Conservation (phyloP, 1,140 invertebrate genomes). For the Aphidius gifuensis region DNA sequence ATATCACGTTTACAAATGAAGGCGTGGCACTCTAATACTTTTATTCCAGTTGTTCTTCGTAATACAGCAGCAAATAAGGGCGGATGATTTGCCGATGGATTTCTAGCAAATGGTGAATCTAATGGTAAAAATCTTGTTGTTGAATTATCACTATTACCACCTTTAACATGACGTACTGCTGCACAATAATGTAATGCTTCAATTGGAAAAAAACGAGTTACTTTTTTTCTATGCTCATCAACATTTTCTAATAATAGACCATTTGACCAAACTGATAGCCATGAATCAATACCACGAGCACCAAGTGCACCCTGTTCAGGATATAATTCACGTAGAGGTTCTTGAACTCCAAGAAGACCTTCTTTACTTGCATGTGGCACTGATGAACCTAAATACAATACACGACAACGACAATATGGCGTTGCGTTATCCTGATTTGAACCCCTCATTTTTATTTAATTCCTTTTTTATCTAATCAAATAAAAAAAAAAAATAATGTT, state of each 20-base stretch:
- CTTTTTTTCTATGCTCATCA: conserved; percentile 90
- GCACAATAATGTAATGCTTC: conserved; percentile 96
- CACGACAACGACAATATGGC: conserved; percentile 91
- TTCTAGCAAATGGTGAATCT: conserved; percentile 91
- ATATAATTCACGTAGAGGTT: conserved; percentile 93
- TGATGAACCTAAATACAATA: conserved; percentile 96
- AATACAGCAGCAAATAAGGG: conserved; percentile 96
- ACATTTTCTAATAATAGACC: conserved; percentile 95
- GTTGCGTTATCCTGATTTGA: conserved; percentile 61
- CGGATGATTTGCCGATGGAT: conserved; percentile 85
- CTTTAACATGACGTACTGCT: conserved; percentile 82
- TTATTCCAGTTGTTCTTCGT: conserved; percentile 93
- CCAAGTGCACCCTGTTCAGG: conserved; percentile 83
- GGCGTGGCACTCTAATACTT: conserved; percentile 97
- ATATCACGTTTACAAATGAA: conserved; percentile 97
- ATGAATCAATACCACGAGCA: conserved; percentile 92
- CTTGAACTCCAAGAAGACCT: conserved; percentile 95
- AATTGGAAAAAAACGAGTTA: conserved; percentile 96
- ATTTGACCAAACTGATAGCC: conserved; percentile 96
- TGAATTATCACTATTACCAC: conserved; percentile 57
- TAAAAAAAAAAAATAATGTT: not conserved
- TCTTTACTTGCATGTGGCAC: conserved; percentile 97
- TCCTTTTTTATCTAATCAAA: not conserved
- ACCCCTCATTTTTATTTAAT: conserved; percentile 40
- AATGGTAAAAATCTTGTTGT: conserved; percentile 89